Conservation (phyloP, 2,113 vertebrate genomes). For the Paradoxurus hermaphroditus region DNA sequence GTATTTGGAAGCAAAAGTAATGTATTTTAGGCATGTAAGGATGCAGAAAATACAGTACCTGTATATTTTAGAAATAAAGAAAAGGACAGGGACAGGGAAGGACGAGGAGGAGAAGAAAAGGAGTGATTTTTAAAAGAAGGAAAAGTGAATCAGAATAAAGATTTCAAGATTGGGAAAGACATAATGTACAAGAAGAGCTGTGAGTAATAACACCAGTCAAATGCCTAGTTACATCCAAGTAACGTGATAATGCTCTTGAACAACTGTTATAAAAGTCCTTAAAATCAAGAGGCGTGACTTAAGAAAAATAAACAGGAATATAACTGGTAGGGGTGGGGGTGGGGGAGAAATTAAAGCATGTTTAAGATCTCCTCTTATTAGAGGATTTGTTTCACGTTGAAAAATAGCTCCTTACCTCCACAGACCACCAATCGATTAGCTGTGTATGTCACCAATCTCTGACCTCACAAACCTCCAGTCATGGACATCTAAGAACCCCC, state of each 20-base stretch:
- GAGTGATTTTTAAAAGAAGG: not conserved
- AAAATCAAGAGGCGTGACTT: not conserved
- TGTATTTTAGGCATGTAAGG: not conserved
- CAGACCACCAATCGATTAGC: not conserved
- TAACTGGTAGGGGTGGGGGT: not conserved
- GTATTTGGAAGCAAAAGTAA: not conserved
- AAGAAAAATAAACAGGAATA: constrained; percentile 17
- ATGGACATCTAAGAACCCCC: not conserved
- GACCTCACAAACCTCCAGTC: not conserved
- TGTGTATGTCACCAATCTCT: not conserved
- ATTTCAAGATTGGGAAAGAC: not conserved
- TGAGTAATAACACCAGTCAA: not conserved
- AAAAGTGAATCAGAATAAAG: not conserved
- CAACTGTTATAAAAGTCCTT: not conserved
- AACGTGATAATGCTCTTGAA: not conserved
- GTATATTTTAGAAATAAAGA: not conserved
- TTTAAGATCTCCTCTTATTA: not conserved
- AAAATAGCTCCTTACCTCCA: not conserved
- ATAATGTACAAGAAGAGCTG: not conserved
- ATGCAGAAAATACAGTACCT: not conserved
- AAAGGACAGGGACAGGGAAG: not conserved
- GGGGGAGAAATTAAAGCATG: not conserved
- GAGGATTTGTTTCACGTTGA: not conserved
- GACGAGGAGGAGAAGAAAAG: not conserved
- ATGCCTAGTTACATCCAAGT: not conserved